These are phyloP conservation scores for Auanema sp. DNA, from an alignment of 2,888 invertebrate genomes.

Conservation along the genomic window DNA sequence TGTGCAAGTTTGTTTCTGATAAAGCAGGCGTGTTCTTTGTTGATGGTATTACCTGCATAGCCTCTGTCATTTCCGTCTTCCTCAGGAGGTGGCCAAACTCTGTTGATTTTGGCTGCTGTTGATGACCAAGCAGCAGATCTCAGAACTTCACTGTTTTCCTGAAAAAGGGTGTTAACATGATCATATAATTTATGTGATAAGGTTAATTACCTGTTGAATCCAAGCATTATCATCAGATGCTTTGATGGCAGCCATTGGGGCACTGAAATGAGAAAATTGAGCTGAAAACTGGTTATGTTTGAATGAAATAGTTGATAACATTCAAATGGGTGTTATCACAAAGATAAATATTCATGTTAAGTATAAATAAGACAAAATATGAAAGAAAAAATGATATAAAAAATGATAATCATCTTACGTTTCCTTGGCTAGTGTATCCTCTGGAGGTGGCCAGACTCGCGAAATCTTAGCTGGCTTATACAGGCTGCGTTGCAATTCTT, in stretches of 20 bases:
- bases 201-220: slow-evolving; percentile 51
- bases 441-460: slow-evolving; percentile 59
- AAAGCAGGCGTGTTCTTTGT: neutral
- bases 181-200: slow-evolving; percentile 4
- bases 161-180: neutral
- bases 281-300: neutral
- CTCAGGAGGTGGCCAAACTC: slow-evolving; percentile 57
- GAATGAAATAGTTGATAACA: neutral
- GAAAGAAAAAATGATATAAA: neutral
- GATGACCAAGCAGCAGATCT: slow-evolving; percentile 32
- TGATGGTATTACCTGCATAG: slow-evolving; percentile 12
- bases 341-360: slow-evolving; percentile 4
- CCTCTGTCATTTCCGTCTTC: slow-evolving; percentile 18
- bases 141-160: slow-evolving; percentile 30
- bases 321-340: neutral
- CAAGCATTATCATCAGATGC: slow-evolving; percentile 52
- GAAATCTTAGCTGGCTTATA: slow-evolving; percentile 54
- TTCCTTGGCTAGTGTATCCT: slow-evolving; percentile 49
- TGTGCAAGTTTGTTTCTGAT: slow-evolving; percentile 2
- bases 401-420: slow-evolving; percentile 17
- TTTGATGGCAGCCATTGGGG: slow-evolving; percentile 33
- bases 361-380: neutral
- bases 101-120: slow-evolving; percentile 39
- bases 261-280: slow-evolving; percentile 16
- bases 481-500: slow-evolving; percentile 43